Evolutionary conservation across 2,888 invertebrate species (phyloP), one percentile per base, ranked within the genome.

Genomic region (Drosophila bunnanda): DNA sequence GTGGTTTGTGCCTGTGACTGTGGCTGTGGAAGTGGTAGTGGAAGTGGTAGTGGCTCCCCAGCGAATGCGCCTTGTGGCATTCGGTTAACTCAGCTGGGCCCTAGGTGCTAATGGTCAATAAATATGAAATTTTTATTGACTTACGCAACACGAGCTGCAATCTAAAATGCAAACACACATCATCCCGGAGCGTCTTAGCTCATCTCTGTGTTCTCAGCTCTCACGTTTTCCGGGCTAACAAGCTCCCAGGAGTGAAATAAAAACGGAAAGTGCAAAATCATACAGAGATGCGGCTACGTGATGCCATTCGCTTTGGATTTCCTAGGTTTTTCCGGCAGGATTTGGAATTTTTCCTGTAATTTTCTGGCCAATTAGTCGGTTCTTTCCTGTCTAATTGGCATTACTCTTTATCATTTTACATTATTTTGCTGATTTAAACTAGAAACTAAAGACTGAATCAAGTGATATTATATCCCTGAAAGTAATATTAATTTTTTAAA

Each of bases 181-280:
- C 71, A 64, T 66, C 66, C 39, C 38, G 57, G 41, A 56, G 34
- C 36, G 41, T 61, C 44, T 46, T 68, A 32, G 69, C 70, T 69
- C 60, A 57, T 60, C 58, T 34, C 13, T 6, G 34, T 7, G 36
- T 12, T 46, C n/a, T 34, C 7, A 4, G 50, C 43, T 68, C 69
- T 68, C 88, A 88, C 85, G 85, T 89, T 84, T 82, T 66, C 36
- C 52, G 22, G 80, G 68, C 76, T 89, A 90, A 90, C 90, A 86
- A 91, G 90, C 80, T 90, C 90, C 90, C 90, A 74, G 80, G 91
- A 91, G 90, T 82, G 73, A 82, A 84, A 90, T 90, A 90, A 80
- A 90, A 88, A 74, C 72, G 71, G 86, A 87, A 87, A 82, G 82
- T 80, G 82, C 80, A 79, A 86, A 83, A 80, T 80, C 76, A 84